phyloP scores from a whole-genome alignment of 2,113 vertebrate species.

The Daubentonia madagascariensis region DNA sequence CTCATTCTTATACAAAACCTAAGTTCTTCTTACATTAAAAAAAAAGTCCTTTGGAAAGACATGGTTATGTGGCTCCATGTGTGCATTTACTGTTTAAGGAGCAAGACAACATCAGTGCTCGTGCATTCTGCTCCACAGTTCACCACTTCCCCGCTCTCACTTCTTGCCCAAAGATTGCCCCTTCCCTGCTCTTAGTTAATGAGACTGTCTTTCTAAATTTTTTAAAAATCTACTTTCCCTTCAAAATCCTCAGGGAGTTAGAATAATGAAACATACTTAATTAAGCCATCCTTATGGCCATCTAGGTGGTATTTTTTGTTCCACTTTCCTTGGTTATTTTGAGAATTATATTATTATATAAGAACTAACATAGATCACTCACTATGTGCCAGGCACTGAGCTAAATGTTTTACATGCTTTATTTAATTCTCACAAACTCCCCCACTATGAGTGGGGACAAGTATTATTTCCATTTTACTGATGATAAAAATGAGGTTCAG shows the following conservation, averaged over 20 bases:
- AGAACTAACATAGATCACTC: neutral
- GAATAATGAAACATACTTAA: conserved; percentile 61
- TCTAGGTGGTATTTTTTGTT: neutral
- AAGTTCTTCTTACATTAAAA: neutral
- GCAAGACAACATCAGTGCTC: too few species aligned
- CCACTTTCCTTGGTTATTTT: conserved; percentile 6
- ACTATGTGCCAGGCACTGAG: neutral
- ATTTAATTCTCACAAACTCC: conserved; percentile 8
- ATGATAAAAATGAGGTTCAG: conserved; percentile 34
- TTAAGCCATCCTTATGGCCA: too few species aligned
- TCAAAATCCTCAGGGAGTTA: conserved; percentile 34
- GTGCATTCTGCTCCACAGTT: too few species aligned
- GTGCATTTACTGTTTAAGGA: neutral
- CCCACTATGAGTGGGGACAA: neutral
- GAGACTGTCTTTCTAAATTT: conserved; percentile 36
- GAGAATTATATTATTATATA: conserved; percentile 28
- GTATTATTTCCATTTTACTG: neutral
- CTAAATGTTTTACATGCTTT: neutral
- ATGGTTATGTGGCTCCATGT: neutral
- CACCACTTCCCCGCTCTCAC: neutral
- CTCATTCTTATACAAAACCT: neutral
- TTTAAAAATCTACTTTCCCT: conserved; percentile 47
- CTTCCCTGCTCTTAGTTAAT: neutral
- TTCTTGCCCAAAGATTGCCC: neutral
- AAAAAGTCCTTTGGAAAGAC: neutral